Base-by-base conservation (phyloP, 2,113 vertebrate species). In the Danionella cerebrum region DNA sequence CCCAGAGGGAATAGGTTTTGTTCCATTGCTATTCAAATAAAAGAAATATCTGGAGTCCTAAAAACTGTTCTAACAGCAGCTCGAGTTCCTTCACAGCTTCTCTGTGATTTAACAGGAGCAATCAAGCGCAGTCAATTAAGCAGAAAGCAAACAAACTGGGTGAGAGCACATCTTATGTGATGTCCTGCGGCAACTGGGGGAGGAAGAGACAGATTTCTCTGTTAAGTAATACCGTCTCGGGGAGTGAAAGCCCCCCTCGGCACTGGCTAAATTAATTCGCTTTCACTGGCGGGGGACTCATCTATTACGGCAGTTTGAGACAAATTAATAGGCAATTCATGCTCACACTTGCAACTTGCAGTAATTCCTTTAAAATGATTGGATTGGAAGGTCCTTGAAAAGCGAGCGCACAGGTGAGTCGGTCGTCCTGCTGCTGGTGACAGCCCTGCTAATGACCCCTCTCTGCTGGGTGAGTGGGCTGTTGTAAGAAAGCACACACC, bases 361-460 rank as follows among this genome's bases (percentile, higher is more conserved):
- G 24, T 31, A 59, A 42, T 53, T 33, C 55, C 36, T 41, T 11
- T 19, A 13, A 60, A 60, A 31, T 45, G n/a, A 42, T 22, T 59
- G 25, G 36, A 59, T 59, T 60, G 58, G 27, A 60, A 45, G 14
- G 39, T 9, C 27, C 25, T 16, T 41, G 19, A 44, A 45, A 60
- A 45, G 4, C 42, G 5, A 45, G 42, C 16, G 9, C 14, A 5
- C 60, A 64, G 60, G 60, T 64, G 60, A 64, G 27, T 16, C 12
- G 57, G 25, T 19, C 24, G 39, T 7, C 57, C 57, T 19, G 57
- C 65, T 31, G 69, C 27, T 72, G 66, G 35, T 60, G 63, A 60
- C 65, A 65, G 65, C 55, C 50, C 64, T 13, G 6, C 66, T 78
- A 75, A 78, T 71, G 62, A 71, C 57, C 55, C 29, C 50, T 53